phyloP scores from a whole-genome alignment of 2,113 vertebrate species.

The Chunga burmeisteri region DNA sequence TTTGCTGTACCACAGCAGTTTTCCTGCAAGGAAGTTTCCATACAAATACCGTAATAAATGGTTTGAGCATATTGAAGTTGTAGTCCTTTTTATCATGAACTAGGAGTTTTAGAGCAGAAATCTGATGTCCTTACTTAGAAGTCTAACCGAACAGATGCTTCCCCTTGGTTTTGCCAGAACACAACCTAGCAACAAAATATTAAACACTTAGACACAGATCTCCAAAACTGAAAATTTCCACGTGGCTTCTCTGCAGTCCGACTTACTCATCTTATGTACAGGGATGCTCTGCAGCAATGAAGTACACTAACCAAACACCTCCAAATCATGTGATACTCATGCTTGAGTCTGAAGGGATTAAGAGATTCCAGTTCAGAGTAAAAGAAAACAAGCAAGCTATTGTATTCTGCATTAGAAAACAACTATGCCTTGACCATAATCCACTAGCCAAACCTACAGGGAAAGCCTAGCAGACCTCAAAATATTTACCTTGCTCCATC shows the following conservation, averaged over 20 bases:
- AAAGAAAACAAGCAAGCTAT: conserved; percentile 65
- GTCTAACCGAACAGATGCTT: not conserved
- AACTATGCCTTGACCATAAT: conserved; percentile 29
- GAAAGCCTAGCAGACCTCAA: conserved; percentile 28
- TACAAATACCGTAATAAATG: not conserved
- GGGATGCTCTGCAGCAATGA: conserved; percentile 29
- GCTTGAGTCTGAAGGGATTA: conserved; percentile 49
- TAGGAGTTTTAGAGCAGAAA: not conserved
- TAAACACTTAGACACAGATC: not conserved
- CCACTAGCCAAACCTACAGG: conserved; percentile 31
- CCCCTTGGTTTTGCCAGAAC: not conserved
- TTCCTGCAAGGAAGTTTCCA: not conserved
- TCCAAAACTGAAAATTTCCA: not conserved
- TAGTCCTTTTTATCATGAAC: not conserved
- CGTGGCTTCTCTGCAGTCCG: not conserved
- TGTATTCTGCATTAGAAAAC: conserved; percentile 33
- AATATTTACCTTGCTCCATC: conserved; percentile 48
- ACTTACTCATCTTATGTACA: not conserved
- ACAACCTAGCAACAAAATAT: not conserved
- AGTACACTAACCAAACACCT: conserved; percentile 46
- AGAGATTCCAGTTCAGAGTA: conserved; percentile 50
- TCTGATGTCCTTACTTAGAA: not conserved
- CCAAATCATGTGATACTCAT: conserved; percentile 46
- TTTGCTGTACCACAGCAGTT: not conserved
- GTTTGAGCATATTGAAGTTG: not conserved